Evolutionary conservation across 2,797 vertebrate species (phyloP).

Genomic region (Triplophysa yarkandensis): DNA sequence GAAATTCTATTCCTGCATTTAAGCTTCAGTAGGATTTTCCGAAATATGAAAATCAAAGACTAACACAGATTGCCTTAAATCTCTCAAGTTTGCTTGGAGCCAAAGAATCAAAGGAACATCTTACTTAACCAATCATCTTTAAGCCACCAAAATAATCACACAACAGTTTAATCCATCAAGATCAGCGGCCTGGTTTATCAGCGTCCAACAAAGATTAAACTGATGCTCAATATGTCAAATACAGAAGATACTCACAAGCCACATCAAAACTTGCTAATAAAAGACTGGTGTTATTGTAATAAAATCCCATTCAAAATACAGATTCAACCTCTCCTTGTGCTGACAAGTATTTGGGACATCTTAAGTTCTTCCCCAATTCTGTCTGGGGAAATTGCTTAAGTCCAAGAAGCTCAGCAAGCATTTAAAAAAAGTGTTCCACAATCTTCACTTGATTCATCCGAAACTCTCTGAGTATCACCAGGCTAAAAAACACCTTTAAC

Average conservation of each 20-base stretch:
- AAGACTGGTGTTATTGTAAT: background rate
- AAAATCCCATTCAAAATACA: background rate
- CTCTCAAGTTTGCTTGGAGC: no score
- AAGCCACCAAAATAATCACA: background rate
- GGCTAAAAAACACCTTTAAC: no score
- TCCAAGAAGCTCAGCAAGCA: constrained; percentile 4
- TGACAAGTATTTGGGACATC: background rate
- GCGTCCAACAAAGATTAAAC: background rate
- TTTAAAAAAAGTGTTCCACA: background rate
- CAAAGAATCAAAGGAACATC: background rate
- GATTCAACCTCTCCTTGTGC: background rate
- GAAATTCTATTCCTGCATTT: no score
- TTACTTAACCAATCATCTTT: background rate
- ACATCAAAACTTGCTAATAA: accelerated
- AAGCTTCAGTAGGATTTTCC: no score
- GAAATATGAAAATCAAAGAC: no score
- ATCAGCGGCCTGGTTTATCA: background rate
- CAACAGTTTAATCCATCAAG: background rate
- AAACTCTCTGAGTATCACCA: background rate
- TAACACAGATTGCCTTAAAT: no score
- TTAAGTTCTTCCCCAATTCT: background rate
- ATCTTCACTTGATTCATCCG: background rate
- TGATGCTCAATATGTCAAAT: background rate
- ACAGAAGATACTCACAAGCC: background rate
- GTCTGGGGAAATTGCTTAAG: background rate